Percentiles rank a stretch among this genome's conserved stretches.
These are phyloP conservation scores for Eupithecia exiguata DNA, from an alignment of 2,888 invertebrate species.

Conservation along the genomic window DNA sequence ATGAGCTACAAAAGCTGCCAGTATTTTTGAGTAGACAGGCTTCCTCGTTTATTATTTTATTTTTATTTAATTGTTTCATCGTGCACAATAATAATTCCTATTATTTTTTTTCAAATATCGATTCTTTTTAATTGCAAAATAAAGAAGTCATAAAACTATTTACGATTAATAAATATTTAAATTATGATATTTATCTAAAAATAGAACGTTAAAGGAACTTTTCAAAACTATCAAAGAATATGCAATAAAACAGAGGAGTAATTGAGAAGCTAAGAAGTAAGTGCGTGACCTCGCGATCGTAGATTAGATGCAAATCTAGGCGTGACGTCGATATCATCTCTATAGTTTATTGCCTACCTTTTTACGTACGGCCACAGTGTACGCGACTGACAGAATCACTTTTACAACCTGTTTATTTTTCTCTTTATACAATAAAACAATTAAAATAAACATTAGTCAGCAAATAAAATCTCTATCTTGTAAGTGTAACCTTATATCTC, in stretches of 20 bases:
- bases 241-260: constrained; percentile 37
- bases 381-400: constrained; percentile 6
- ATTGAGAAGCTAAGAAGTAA: constrained; percentile 39
- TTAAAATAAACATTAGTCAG: constrained; percentile 16
- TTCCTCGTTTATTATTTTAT: neutral
- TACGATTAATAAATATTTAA: neutral
- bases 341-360: constrained; percentile 31
- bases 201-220: neutral
- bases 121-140: neutral
- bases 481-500: constrained; percentile 21
- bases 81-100: neutral
- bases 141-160: neutral
- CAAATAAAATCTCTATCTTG: constrained; percentile 21
- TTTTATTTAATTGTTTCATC: neutral
- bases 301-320: constrained; percentile 47
- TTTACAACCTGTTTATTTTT: neutral
- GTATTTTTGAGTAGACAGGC: neutral
- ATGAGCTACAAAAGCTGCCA: neutral
- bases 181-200: constrained; percentile 14
- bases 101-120: neutral
- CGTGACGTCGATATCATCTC: constrained; percentile 47
- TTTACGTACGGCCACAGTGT: constrained; percentile 19
- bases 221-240: constrained; percentile 28
- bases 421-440: constrained; percentile 6
- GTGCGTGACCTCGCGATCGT: constrained; percentile 38